phyloP scores from a whole-genome alignment of 2,113 vertebrate species.

The Dasyornis broadbenti region DNA sequence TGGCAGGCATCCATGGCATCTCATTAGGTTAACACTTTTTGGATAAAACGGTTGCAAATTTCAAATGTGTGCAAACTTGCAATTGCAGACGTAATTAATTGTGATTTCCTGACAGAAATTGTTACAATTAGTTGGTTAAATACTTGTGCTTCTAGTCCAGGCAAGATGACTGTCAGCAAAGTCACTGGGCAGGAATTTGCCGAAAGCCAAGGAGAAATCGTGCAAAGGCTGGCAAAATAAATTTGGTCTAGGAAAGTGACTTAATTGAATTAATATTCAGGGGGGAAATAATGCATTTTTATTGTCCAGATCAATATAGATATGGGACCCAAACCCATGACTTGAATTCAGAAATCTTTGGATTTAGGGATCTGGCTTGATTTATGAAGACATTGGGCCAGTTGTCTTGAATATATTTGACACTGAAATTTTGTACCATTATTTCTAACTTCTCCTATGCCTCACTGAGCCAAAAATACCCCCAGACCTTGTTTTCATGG shows the following conservation, averaged over 20 bases:
- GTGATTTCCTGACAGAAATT: conserved; percentile 9
- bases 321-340: background rate
- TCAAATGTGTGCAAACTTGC: background rate
- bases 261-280: background rate
- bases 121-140: conserved; percentile 20
- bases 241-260: background rate
- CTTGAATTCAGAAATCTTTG: background rate
- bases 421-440: background rate
- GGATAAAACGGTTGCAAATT: background rate
- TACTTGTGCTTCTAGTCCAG: background rate
- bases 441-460: background rate
- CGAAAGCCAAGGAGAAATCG: background rate
- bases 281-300: background rate
- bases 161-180: background rate
- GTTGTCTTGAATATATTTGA: background rate
- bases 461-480: background rate
- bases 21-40: background rate
- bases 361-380: background rate
- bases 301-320: background rate
- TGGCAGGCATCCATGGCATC: conserved; percentile 5
- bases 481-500: background rate
- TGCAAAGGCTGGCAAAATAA: background rate
- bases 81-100: rapidly evolving
- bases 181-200: background rate
- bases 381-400: background rate